Evolutionary conservation across 1,140 invertebrate genomes (phyloP).

Genomic region (Leptinotarsa undecemlineata): DNA sequence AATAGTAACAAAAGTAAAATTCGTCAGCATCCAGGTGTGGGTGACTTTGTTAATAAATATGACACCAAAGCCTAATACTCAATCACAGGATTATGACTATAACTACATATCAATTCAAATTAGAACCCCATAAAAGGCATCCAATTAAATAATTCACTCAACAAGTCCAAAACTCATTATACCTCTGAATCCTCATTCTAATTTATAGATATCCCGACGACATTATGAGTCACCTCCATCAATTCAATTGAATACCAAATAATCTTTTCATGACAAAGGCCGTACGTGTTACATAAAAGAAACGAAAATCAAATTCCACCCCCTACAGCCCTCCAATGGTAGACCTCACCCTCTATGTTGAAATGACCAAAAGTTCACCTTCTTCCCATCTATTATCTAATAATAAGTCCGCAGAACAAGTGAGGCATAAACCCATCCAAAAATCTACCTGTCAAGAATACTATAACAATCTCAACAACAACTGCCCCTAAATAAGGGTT

Average conservation of each 20-base stretch:
- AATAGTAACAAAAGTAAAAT: too few species aligned
- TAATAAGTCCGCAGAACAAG: conserved; percentile 47
- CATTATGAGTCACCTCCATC: background rate
- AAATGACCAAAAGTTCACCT: conserved; percentile 34
- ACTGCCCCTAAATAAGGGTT: conserved; percentile 44
- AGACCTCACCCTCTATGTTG: conserved; percentile 34
- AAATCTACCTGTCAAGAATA: conserved; percentile 44
- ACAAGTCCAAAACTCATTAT: conserved; percentile 1
- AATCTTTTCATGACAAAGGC: conserved; percentile 18
- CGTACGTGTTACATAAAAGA: conserved; percentile 27
- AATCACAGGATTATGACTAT: too few species aligned
- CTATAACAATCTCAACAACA: conserved; percentile 39
- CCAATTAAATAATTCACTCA: too few species aligned
- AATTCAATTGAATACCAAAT: conserved; percentile 15
- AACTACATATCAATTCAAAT: too few species aligned
- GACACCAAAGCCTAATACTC: too few species aligned
- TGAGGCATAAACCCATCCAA: conserved; percentile 44
- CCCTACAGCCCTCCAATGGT: conserved; percentile 33
- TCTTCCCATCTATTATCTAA: conserved; percentile 45
- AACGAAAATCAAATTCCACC: conserved; percentile 31
- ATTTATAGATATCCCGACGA: background rate
- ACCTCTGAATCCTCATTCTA: background rate
- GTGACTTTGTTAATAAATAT: too few species aligned
- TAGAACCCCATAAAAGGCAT: too few species aligned
- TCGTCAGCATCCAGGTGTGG: too few species aligned